Evolutionary conservation across 2,113 vertebrate genomes (phyloP).

Genomic region (Takifugu bimaculatus): DNA sequence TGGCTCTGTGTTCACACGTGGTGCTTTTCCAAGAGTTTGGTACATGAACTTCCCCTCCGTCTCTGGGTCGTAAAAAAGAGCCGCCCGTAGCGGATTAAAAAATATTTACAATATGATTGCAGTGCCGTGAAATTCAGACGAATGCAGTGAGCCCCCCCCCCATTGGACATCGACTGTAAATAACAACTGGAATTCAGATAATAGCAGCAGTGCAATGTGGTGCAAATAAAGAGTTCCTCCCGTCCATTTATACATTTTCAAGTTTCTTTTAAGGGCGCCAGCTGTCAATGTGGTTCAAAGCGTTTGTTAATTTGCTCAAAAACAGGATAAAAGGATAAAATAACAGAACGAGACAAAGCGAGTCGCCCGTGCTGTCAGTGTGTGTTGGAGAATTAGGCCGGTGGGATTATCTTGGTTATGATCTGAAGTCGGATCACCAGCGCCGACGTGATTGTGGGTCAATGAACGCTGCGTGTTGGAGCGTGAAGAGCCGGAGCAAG

Average conservation of each 20-base stretch:
- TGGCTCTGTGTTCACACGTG: constrained; percentile 42
- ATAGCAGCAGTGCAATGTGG: constrained; percentile 62
- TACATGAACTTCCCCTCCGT: background rate
- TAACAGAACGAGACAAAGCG: background rate
- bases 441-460: constrained; percentile 20
- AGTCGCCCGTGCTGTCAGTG: constrained; percentile 31
- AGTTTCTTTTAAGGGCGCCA: constrained; percentile 48
- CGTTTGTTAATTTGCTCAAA: constrained; percentile 27
- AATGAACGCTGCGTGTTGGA: constrained; percentile 12
- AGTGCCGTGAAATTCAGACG: constrained; percentile 24
- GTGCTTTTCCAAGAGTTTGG: constrained; percentile 27
- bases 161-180: constrained; percentile 15
- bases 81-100: constrained; percentile 36
- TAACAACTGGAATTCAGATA: constrained; percentile 29
- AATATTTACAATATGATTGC: constrained; percentile 49
- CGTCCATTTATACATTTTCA: constrained; percentile 48
- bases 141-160: constrained; percentile 31
- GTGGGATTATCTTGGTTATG: constrained; percentile 9
- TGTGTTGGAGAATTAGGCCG: constrained; percentile 17
- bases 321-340: constrained; percentile 4
- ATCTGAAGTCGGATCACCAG: constrained; percentile 14
- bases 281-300: constrained; percentile 39
- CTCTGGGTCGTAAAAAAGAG: constrained; percentile 19
- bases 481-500: constrained; percentile 12
- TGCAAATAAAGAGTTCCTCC: constrained; percentile 47